Evolutionary conservation across 2,888 invertebrate species (phyloP).

Genomic region (Amiota communis): DNA sequence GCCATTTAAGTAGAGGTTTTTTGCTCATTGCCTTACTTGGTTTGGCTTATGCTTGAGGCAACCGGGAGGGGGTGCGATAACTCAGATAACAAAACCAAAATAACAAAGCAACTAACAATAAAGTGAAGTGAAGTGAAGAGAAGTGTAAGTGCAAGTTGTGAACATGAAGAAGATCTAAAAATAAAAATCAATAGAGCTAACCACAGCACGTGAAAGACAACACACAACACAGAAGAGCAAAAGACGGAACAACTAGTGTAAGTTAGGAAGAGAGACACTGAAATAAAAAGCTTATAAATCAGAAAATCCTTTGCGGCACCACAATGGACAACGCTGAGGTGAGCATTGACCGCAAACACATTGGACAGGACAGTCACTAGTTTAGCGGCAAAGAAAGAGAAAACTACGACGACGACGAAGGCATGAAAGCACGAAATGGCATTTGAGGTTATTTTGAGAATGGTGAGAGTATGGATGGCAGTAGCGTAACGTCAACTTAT

Average conservation of each 20-base stretch:
- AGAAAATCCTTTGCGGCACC: constrained; percentile 55
- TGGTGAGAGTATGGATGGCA: background rate
- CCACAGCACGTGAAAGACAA: constrained; percentile 36
- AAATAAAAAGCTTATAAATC: constrained; percentile 59
- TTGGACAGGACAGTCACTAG: background rate
- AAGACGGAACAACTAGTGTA: too few relatives aligned
- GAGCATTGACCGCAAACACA: constrained; percentile 52
- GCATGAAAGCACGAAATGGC: constrained; percentile 12
- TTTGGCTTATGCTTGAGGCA: constrained; percentile 2
- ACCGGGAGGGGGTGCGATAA: background rate
- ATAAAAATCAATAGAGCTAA: constrained; percentile 53
- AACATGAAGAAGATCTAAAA: background rate
- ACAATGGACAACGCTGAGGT: background rate
- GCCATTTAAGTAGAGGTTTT: constrained; percentile 1
- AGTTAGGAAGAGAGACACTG: too few relatives aligned
- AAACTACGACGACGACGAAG: background rate
- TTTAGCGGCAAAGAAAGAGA: background rate
- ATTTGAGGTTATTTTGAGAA: constrained; percentile 27
- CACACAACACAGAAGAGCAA: too few relatives aligned
- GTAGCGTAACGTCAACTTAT: constrained; percentile 52
- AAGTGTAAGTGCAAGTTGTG: background rate
- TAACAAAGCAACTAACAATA: constrained; percentile 46
- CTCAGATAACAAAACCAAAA: constrained; percentile 48
- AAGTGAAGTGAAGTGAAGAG: background rate
- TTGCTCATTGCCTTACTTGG: background rate